Evolutionary conservation across 1,140 invertebrate genomes (phyloP).

Genomic region (Trachymyrmex septentrionalis): DNA sequence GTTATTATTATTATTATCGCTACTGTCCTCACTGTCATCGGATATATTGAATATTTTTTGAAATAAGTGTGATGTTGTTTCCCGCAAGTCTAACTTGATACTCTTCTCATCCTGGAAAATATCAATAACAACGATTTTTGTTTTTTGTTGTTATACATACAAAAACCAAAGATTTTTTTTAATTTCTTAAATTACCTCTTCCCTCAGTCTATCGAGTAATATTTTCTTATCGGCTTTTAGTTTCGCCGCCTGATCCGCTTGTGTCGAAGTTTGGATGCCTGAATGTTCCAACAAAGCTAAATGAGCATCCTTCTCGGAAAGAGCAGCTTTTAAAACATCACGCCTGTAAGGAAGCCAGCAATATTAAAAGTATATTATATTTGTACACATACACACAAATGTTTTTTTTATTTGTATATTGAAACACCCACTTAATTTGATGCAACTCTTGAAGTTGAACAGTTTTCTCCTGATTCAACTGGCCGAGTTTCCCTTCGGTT

Average conservation of each 20-base stretch:
- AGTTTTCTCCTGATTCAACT: conserved; percentile 88
- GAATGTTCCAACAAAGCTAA: conserved; percentile 94
- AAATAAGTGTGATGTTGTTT: conserved; percentile 70
- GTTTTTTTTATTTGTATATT: neutral
- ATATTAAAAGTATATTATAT: neutral
- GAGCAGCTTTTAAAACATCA: conserved; percentile 93
- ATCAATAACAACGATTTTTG: neutral
- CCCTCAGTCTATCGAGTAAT: conserved; percentile 90
- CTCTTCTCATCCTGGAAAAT: conserved; percentile 79
- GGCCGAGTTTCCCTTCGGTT: conserved; percentile 87
- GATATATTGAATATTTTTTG: conserved; percentile 75
- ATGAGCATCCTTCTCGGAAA: conserved; percentile 95
- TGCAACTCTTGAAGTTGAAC: conserved; percentile 91
- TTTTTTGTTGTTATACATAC: neutral
- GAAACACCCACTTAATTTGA: conserved; percentile 91
- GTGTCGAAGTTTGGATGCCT: conserved; percentile 89
- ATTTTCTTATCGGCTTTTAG: conserved; percentile 89
- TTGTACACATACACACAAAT: neutral
- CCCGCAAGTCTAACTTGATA: conserved; percentile 76
- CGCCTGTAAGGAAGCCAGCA: conserved; percentile 87
- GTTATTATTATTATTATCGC: conserved; percentile 46
- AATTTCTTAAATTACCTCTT: conserved; percentile 87
- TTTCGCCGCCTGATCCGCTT: conserved; percentile 89
- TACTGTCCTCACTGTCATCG: conserved; percentile 74
- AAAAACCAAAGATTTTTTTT: neutral